Conservation (phyloP, 2,113 vertebrate genomes). For the Sinocyclocheilus maitianheensis region DNA sequence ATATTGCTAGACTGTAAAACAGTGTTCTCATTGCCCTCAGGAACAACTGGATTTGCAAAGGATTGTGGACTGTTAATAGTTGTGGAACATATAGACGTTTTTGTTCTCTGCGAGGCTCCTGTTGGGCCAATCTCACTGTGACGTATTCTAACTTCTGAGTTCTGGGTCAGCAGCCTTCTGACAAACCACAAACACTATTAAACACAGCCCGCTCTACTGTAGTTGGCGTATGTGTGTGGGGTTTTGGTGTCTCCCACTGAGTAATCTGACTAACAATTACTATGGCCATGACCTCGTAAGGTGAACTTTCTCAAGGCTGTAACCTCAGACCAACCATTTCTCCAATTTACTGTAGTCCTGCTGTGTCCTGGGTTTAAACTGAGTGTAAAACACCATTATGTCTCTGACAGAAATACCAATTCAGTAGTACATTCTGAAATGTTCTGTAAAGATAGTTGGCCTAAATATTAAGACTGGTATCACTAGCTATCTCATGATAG, state of each 20-base stretch:
- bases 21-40: background rate
- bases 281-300: constrained; percentile 20
- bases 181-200: constrained; percentile 55
- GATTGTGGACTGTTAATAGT: background rate
- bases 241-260: constrained; percentile 36
- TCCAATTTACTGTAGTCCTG: constrained; percentile 25
- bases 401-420: background rate
- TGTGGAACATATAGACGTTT: background rate
- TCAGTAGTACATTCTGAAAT: background rate
- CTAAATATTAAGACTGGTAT: background rate
- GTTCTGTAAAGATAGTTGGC: too few relatives aligned
- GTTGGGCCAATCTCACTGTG: background rate
- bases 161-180: constrained; percentile 51
- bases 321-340: constrained; percentile 14
- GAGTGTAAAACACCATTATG: background rate
- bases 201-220: constrained; percentile 48
- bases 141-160: constrained; percentile 17
- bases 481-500: background rate
- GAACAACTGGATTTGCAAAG: background rate
- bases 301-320: constrained; percentile 32
- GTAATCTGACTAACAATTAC: constrained; percentile 33
- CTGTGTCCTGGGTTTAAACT: constrained; percentile 4
- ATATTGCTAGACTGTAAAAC: background rate
- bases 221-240: background rate
- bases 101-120: background rate